These are phyloP conservation scores for Amblyjoppa proteus DNA, from an alignment of 2,888 invertebrate genomes.

Conservation along the genomic window DNA sequence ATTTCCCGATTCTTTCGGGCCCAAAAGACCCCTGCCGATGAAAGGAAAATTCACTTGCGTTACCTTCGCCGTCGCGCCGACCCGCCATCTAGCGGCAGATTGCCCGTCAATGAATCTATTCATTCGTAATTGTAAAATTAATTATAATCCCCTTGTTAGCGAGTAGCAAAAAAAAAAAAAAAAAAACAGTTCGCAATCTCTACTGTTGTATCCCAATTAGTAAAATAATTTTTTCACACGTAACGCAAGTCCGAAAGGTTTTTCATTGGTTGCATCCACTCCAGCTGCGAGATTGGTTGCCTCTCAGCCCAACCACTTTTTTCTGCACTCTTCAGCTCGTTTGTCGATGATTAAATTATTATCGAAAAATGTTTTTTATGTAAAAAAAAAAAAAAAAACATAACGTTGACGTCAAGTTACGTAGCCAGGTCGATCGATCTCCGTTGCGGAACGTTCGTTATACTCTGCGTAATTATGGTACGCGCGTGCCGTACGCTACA, in stretches of 20 bases:
- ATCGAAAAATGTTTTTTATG: background rate
- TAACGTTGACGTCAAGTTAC: background rate
- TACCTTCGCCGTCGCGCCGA: background rate
- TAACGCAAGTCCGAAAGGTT: conserved; percentile 1
- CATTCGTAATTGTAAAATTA: conserved; percentile 39
- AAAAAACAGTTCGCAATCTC: conserved; percentile 17
- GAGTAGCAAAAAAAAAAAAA: background rate
- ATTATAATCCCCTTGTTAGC: conserved; percentile 19
- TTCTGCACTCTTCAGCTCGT: background rate
- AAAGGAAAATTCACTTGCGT: background rate
- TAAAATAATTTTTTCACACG: conserved; percentile 53
- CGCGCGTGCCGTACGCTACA: conserved; percentile 11
- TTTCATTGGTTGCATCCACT: background rate
- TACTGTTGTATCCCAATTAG: conserved; percentile 50
- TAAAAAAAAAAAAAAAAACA: background rate
- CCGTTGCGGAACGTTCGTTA: conserved; percentile 18
- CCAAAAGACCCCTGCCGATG: background rate
- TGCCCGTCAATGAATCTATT: background rate
- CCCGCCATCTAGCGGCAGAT: background rate
- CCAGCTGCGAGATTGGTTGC: background rate
- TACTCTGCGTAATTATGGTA: conserved; percentile 25
- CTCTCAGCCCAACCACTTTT: background rate
- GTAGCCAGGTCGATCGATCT: background rate
- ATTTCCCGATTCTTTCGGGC: background rate
- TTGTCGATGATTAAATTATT: background rate